Evolutionary conservation across 2,113 vertebrate species (phyloP), one percentile per base, ranked within the genome.

Genomic region (Dromaius novaehollandiae): DNA sequence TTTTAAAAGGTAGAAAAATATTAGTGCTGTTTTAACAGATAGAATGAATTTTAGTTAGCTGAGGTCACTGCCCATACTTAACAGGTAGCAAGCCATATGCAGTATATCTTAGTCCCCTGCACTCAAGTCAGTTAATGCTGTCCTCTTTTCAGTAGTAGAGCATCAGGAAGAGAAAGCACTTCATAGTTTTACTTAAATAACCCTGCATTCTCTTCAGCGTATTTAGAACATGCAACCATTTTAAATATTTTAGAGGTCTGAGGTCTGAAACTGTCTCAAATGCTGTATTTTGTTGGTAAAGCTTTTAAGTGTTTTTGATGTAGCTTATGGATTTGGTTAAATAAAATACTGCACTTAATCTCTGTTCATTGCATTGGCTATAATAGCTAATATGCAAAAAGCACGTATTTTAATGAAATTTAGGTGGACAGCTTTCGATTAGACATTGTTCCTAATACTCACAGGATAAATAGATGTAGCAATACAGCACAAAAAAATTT

Each of bases 261-360:
- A 65, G 84, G 22, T 44, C 17, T 68, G 16, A 76, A 82, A 79
- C 36, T 38, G 11, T 28, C 17, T 66, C 44, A 74, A 58, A 70
- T 7, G 61, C 13, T 8, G 13, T 6, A 17, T 5, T 26, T 76
- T 42, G 34, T 44, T 26, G 8, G 9, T 36, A 71, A 44, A 71
- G 14, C 13, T 71, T 88, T 82, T 68, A 5, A 40, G 13, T 44
- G 5, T 22, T 53, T 38, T 7, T 66, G 16, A 24, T 17, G 2
- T 55, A 24, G 7, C 3, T 61, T 75, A 16, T 0, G 0, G 18
- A 9, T 11, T 51, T 50, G 6, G 7, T 16, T 11, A 32, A 46
- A 17, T 55, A 74, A 63, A 56, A 53, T 50, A 12, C 2, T 9
- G 5, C 0, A 1, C 24, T 60, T 46, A 13, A 53, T 28, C 84